Evolutionary conservation across 2,888 invertebrate species (phyloP), one percentile per base, ranked within the genome.

Genomic region (Cosmorhoe ocellata): DNA sequence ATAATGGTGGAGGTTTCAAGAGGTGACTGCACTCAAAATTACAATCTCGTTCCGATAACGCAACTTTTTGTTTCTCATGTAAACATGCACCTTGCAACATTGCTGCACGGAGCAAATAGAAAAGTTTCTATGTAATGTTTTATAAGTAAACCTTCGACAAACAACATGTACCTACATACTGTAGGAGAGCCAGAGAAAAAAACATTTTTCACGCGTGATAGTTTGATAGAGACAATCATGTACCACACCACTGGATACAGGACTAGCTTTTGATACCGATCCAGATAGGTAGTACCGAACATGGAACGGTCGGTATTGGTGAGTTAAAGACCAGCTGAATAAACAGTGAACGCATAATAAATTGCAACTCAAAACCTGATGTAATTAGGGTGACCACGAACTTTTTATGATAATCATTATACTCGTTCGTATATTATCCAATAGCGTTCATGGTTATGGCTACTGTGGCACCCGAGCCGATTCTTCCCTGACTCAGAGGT

Each of bases 21-120:
- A 37, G 53, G 44, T 49, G 39, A 48, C 32, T 53, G 44, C 14
- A 48, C 53, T 48, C 40, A 13, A 44, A 45, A 48, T 53, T 32
- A 41, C 40, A 26, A 37, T 44, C 40, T 36, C 32, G 37, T 22
- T 40, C 26, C 39, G 53, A 53, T 53, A 53, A 49, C 44, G 37
- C 31, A 37, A 36, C 32, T 48, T 53, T 53, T 53, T 48, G 47
- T 48, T 43, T 52, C 27, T 36, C 39, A 27, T 14, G 46, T 47
- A 43, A 39, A 48, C 47, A 32, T 40, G 43, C 31, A 53, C 41
- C 40, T 48, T 48, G 32, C 52, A 51, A 51, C 41, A 48, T 40
- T 26, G 36, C 22, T 37, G 40, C 37, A 41, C 31, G 18, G 30
- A 33, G 46, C 33, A 46, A 51, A 51, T 44, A 31, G 10, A 38